A percentile compares a stretch with the other conserved stretches of the same genome.
These are phyloP conservation scores for Leiothrix lutea DNA, from an alignment of 2,113 vertebrate species.

Conservation along the genomic window DNA sequence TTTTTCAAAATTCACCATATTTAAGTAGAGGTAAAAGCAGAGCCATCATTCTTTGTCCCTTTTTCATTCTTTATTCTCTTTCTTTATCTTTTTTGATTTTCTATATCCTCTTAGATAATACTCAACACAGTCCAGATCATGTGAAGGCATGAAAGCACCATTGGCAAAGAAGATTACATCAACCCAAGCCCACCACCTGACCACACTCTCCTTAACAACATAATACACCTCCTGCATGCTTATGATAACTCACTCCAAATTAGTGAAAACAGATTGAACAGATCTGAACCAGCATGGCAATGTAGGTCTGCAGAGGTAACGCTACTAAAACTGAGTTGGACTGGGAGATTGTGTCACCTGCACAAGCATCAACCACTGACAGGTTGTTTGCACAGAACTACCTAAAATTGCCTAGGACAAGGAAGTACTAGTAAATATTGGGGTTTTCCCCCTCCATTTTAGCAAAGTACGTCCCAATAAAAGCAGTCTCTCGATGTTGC, in stretches of 20 bases:
- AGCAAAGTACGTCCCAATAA: not conserved
- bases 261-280: not conserved
- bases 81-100: not conserved
- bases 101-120: not conserved
- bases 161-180: not conserved
- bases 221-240: accelerated
- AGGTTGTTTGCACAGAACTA: not conserved
- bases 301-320: not conserved
- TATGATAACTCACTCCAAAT: not conserved
- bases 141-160: not conserved
- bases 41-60: not conserved
- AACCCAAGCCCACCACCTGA: not conserved
- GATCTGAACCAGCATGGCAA: not conserved
- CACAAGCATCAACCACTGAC: not conserved
- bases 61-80: not conserved
- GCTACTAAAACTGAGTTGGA: not conserved
- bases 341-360: not conserved
- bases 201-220: not conserved
- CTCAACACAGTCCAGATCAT: not conserved
- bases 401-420: not conserved
- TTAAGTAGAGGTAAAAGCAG: not conserved
- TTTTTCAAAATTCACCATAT: not conserved
- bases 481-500: not conserved
- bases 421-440: not conserved
- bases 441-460: accelerated